A percentile compares a stretch with the other conserved stretches of the same genome.
phyloP scores from a whole-genome alignment of 2,113 vertebrate species.

The Herpetotheres cachinnans region DNA sequence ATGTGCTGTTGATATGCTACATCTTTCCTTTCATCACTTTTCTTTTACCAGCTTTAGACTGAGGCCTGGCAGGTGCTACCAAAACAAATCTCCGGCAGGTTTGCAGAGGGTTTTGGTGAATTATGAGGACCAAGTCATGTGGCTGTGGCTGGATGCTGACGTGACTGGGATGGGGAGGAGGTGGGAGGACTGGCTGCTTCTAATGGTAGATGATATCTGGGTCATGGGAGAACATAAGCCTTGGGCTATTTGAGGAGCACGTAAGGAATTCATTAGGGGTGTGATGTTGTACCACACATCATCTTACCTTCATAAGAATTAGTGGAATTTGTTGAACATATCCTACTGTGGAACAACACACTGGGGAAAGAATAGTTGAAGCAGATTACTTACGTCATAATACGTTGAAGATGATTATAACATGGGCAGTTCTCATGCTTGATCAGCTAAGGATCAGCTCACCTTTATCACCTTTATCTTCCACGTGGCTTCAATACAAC shows the following conservation, averaged over 20 bases:
- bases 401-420: neutral
- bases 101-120: neutral
- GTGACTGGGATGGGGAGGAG: neutral
- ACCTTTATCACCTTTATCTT: neutral
- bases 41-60: neutral
- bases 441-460: neutral
- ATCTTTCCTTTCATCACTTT: neutral
- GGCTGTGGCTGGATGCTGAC: neutral
- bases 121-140: neutral
- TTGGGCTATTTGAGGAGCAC: neutral
- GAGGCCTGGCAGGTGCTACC: neutral
- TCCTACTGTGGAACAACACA: neutral
- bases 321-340: neutral
- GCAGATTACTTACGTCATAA: rapidly evolving
- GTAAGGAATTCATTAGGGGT: neutral
- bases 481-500: rapidly evolving
- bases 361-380: neutral
- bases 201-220: neutral
- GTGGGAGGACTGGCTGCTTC: slow-evolving; percentile 22
- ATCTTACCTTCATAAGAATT: neutral
- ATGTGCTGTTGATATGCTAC: neutral
- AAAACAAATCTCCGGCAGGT: neutral
- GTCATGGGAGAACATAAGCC: slow-evolving; percentile 1
- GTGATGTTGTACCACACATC: neutral
- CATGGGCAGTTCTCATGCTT: neutral